Evolutionary conservation across 1,140 invertebrate species (phyloP), one percentile per base, ranked within the genome.

Genomic region (Sitophilus oryzae): DNA sequence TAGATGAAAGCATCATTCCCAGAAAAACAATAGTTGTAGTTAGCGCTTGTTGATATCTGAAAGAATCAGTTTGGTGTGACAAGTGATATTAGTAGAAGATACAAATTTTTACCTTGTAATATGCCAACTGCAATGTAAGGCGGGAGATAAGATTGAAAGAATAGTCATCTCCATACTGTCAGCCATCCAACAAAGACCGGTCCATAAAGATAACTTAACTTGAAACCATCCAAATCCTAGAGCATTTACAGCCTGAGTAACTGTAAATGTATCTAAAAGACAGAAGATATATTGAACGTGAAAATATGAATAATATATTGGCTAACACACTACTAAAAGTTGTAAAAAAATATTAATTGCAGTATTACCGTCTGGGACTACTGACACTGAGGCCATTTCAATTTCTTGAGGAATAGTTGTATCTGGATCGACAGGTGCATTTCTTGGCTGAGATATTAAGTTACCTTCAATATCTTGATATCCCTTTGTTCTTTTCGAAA

Each of bases 111-210:
- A 91, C 74, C 86, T 82, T 58, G 85, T 82, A 59, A 97, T 88
- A 66, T 88, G 83, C 93, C 93, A 97, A 72, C 91, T 87, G 74
- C 93, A 97, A 69, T 93, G 90, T 15, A 97, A 73, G 0, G 93
- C 90, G 40, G 93, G 93, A 40, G 90, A 91, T 11, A 97, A 72
- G 60, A 97, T 95, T 62, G 90, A 91, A 5, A 98, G 74, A 66
- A 97, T 94, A 69, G 94, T 96, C 88, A 97, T 96, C 77, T 97
- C 94, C 93, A 97, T 96, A 35, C 91, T 93, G 73, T 98, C 94
- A 21, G 93, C 90, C 93, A 96, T 96, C 93, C 93, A 91, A 67
- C 89, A 92, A 3, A 93, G 73, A 1, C 89, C 89, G 23, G 89
- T 91, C 64, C 89, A 86, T 14, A 92, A 74, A 1, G 89, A 91